These are phyloP conservation scores for Clepsis dumicolana DNA, from an alignment of 2,888 invertebrate species.

Conservation along the genomic window DNA sequence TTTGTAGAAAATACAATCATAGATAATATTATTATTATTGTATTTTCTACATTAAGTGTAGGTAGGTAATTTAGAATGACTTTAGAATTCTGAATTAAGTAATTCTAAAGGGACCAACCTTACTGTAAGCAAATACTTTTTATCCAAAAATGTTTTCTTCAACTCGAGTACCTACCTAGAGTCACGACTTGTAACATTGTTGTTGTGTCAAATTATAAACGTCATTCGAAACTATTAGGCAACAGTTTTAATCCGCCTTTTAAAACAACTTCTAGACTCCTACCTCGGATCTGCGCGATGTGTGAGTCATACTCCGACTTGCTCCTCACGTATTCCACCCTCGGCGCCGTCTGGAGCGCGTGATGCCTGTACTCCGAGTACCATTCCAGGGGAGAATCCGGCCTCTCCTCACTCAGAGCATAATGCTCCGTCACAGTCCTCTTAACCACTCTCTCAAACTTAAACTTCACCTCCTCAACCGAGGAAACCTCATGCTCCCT, in stretches of 20 bases:
- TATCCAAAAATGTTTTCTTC: too few species aligned
- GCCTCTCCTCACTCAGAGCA: conserved; percentile 70
- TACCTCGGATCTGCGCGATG: conserved; percentile 95
- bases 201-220: neutral
- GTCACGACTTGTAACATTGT: too few species aligned
- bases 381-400: conserved; percentile 81
- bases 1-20: too few species aligned
- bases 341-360: conserved; percentile 88
- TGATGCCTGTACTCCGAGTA: conserved; percentile 81
- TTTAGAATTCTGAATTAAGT: too few species aligned
- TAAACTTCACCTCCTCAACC: conserved; percentile 83
- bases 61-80: too few species aligned
- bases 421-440: conserved; percentile 85
- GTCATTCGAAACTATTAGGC: neutral
- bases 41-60: too few species aligned
- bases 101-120: too few species aligned
- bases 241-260: conserved; percentile 1
- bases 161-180: too few species aligned
- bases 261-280: conserved; percentile 48
- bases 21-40: too few species aligned
- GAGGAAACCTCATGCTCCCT: conserved; percentile 50
- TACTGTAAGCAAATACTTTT: too few species aligned
- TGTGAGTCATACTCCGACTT: conserved; percentile 95
- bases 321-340: conserved; percentile 91
- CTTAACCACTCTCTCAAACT: conserved; percentile 90